Evolutionary conservation across 2,888 invertebrate species (phyloP).

Genomic region (Metopia argyrocephala): DNA sequence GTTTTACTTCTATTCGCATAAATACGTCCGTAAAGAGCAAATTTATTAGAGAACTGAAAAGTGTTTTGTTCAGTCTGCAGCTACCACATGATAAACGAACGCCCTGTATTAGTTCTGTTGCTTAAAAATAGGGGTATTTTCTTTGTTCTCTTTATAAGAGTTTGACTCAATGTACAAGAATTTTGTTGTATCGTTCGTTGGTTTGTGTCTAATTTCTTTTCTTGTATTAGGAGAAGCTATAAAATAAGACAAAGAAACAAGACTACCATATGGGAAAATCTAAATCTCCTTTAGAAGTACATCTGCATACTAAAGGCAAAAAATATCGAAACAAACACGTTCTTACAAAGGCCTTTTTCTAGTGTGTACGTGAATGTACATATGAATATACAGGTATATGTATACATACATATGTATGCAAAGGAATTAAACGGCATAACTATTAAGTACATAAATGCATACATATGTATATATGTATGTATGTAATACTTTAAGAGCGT

Average conservation of each 20-base stretch:
- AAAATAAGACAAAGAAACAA: conserved; percentile 5
- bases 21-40: no score
- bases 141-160: conserved; percentile 14
- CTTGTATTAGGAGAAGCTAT: not conserved
- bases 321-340: not conserved
- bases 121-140: conserved; percentile 23
- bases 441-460: not conserved
- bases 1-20: no score
- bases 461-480: not conserved
- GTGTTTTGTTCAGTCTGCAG: conserved; percentile 4
- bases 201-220: not conserved
- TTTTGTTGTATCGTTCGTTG: not conserved
- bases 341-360: not conserved
- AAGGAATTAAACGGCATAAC: not conserved
- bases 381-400: conserved; percentile 26
- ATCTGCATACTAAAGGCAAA: not conserved
- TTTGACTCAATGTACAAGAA: not conserved
- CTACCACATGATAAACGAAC: no score
- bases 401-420: no score
- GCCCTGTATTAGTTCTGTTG: not conserved
- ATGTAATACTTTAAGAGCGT: no score
- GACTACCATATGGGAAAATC: conserved; percentile 22
- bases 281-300: conserved; percentile 13
- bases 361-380: not conserved
- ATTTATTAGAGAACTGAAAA: not conserved